Evolutionary conservation across 2,888 invertebrate species (phyloP), one percentile per base, ranked within the genome.

Genomic region (Sarcophaga subvicina): DNA sequence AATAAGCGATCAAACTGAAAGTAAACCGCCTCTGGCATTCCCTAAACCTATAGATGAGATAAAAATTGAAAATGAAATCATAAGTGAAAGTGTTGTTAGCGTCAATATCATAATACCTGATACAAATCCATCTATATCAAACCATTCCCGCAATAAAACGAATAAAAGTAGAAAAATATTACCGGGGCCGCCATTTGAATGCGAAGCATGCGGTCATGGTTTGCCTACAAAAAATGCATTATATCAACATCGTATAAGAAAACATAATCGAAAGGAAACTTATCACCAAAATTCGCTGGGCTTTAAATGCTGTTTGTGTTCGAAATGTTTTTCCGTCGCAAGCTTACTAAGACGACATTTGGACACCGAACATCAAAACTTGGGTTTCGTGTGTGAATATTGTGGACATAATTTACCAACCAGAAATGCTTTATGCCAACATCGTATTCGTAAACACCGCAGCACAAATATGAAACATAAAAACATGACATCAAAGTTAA

Each of bases 391-490:
- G 17, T 83, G 82, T 62, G 77, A 82, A 54, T 10, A 71, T 10
- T 83, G 83, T 45, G 83, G 72, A 14, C 25, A 83, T 22, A 66
- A 22, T 22, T 67, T 78, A 45, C 72, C 73, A 2, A 83, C 83
- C 2, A 78, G 49, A 67, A 83, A 83, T 17, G 83, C 78, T 37
- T n/a, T 83, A 12, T 79, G 20, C 20, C 66, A 83, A 37, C 83
- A 83, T 73, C 72, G 67, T 17, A 6, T 86, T 71, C 88, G 89
- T 27, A 89, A 89, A 72, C 89, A 89, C 84, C 88, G 88, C 10
- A 71, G 64, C 25, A 27, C 59, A 11, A 25, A 66, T 20, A 83
- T 10, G 20, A 1, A 22, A 10, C n/a, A 71, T 6, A 27, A 17
- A 77, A 60, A 49, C 11, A 20, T 17, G 12, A 17, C 54, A 20